Conservation (phyloP, 2,113 vertebrate genomes). For the Pristiophorus japonicus region DNA sequence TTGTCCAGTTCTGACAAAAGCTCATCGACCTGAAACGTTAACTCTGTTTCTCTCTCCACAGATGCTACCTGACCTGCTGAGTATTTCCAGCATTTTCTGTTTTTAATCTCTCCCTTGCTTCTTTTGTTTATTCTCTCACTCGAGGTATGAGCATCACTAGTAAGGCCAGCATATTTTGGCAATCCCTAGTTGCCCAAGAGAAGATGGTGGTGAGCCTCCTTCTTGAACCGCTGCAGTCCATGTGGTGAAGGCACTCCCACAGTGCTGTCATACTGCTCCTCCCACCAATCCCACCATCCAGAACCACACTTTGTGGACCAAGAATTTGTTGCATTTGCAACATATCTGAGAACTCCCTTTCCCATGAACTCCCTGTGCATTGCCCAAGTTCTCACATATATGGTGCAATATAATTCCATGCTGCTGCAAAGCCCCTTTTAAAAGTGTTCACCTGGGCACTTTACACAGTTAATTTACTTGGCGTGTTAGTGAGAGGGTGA, state of each 20-base stretch:
- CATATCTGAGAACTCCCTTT: not conserved
- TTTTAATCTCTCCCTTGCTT: too few species aligned
- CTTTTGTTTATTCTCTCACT: not conserved
- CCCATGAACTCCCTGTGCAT: not conserved
- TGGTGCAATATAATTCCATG: not conserved
- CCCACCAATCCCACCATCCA: not conserved
- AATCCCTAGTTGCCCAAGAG: not conserved
- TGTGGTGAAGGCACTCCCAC: too few species aligned
- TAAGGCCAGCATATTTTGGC: not conserved
- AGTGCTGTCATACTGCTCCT: not conserved
- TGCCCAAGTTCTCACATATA: not conserved
- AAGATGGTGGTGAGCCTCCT: not conserved
- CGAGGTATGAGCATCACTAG: not conserved
- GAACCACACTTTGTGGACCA: not conserved
- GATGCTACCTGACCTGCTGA: too few species aligned
- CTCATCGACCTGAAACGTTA: too few species aligned
- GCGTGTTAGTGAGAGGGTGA: not conserved
- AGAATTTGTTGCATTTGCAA: not conserved
- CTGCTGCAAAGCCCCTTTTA: not conserved
- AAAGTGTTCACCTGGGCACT: not conserved
- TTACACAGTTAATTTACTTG: not conserved
- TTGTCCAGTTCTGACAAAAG: too few species aligned
- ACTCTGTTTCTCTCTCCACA: too few species aligned
- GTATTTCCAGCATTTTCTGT: too few species aligned
- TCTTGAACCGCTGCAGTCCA: not conserved